Evolutionary conservation across 2,113 vertebrate species (phyloP).

Genomic region (Lophochroa leadbeateri): DNA sequence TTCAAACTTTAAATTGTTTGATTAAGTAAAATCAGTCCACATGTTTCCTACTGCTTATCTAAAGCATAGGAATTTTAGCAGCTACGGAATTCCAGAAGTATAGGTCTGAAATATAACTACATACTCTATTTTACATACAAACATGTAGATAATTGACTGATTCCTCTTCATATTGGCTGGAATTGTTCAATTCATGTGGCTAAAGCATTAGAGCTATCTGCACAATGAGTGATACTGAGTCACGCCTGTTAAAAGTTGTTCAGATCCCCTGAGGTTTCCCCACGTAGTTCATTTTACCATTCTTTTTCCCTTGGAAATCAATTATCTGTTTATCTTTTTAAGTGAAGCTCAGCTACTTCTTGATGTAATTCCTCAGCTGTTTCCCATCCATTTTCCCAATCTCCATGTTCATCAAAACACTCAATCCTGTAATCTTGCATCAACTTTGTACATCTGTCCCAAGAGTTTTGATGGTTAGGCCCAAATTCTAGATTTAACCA

Average conservation of each 20-base stretch:
- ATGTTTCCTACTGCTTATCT: not conserved
- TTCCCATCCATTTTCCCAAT: not conserved
- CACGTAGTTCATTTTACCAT: not conserved
- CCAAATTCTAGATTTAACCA: not conserved
- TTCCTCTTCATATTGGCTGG: not conserved
- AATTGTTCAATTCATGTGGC: not conserved
- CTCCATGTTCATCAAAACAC: not conserved
- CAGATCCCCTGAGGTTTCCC: not conserved
- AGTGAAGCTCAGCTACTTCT: not conserved
- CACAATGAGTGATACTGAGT: fast-evolving
- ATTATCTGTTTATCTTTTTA: not conserved
- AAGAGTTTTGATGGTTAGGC: not conserved
- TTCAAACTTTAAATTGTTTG: not conserved
- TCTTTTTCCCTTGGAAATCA: not conserved
- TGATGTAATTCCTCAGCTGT: not conserved
- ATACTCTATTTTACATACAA: not conserved
- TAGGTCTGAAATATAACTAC: not conserved
- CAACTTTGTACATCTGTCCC: not conserved
- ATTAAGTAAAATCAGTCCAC: not conserved
- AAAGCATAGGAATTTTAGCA: not conserved
- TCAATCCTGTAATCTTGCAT: not conserved
- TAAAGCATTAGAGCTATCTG: not conserved
- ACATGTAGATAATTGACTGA: not conserved
- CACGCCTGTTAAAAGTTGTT: not conserved
- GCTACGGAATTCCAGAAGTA: not conserved